Evolutionary conservation across 2,113 vertebrate species (phyloP), one percentile per base, ranked within the genome.

Genomic region (Verasper variegatus): DNA sequence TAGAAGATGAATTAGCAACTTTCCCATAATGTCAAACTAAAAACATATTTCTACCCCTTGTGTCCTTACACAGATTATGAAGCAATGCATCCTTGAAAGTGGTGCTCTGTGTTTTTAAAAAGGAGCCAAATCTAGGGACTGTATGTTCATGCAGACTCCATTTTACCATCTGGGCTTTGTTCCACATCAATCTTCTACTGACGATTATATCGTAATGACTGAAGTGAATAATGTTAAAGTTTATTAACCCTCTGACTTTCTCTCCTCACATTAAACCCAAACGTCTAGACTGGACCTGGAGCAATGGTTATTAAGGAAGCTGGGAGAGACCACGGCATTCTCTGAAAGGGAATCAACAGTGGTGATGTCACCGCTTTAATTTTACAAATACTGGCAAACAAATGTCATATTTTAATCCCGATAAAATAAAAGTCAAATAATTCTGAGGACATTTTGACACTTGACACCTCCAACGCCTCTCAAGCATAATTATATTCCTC

Each of bases 361-460:
- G 27, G 70, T 68, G 65, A 84, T 80, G 76, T 54, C 74, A 55
- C 70, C 37, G 60, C 47, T 65, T 86, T 92, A 31, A 72, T 74
- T 91, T 91, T 75, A 91, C 37, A 68, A 81, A 77, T 58, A 57
- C 56, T 69, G 71, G 87, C 69, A 78, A 85, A 76, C 47, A 57
- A 27, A 27, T 27, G 27, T 27, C 27, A 27, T 4, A 27, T 27
- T 27, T 27, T 27, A 27, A 27, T 27, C 27, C 27, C 1, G 27
- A 27, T 27, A 27, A 27, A 4, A 27, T 27, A 5, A 27, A 27
- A 27, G 27, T 27, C 27, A 27, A 5, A 54, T 54, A 81, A 80
- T 77, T 74, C 27, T 59, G 80, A 62, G 60, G 58, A 81, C 59
- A 61, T 75, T 78, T 24, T 74, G 61, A 80, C 70, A 74, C 40